A percentile compares a stretch with the other conserved stretches of the same genome.
These are phyloP conservation scores for Buceros bicornis DNA, from an alignment of 2,797 vertebrate genomes.

Conservation along the genomic window DNA sequence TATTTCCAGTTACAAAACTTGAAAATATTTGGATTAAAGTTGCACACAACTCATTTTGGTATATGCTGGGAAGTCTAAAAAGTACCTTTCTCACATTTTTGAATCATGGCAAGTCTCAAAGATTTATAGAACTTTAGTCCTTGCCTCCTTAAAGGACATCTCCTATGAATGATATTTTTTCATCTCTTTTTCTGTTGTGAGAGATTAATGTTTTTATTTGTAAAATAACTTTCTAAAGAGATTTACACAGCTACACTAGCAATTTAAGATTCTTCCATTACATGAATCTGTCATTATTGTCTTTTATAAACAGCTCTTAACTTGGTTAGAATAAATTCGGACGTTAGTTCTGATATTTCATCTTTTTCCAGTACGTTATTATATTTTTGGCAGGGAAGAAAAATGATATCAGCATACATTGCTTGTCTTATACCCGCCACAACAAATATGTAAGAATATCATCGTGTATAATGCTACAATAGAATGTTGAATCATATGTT, in stretches of 20 bases:
- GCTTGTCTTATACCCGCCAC: background rate
- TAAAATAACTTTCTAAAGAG: background rate
- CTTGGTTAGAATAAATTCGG: background rate
- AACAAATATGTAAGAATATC: background rate
- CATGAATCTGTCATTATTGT: background rate
- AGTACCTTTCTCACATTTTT: background rate
- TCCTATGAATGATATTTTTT: background rate
- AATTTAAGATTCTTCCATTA: background rate
- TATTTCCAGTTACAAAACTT: background rate
- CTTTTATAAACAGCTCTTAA: background rate
- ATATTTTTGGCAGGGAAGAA: background rate
- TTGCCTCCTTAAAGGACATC: background rate
- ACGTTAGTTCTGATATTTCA: background rate
- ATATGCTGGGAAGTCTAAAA: background rate
- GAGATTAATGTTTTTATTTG: background rate
- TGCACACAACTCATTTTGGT: background rate
- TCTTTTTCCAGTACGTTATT: background rate
- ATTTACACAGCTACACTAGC: background rate
- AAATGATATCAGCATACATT: background rate
- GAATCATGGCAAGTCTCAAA: background rate
- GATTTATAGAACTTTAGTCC: background rate
- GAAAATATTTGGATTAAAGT: background rate
- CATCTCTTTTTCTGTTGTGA: background rate
- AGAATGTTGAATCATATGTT: background rate
- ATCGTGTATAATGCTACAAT: background rate